These are phyloP conservation scores for Clistopyga incitator DNA, from an alignment of 2,888 invertebrate genomes.

Conservation along the genomic window DNA sequence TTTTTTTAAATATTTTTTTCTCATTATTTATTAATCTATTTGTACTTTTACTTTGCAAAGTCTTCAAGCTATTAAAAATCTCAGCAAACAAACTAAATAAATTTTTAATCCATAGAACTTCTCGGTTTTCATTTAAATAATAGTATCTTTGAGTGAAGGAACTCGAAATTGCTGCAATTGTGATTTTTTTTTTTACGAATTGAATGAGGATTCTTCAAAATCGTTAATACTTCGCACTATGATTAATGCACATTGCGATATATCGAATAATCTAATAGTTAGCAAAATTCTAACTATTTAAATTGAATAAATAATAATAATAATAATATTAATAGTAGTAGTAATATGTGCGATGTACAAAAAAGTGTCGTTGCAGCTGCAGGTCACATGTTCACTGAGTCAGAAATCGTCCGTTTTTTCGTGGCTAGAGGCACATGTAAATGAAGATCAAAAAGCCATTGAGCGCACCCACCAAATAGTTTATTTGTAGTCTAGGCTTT, in stretches of 20 bases:
- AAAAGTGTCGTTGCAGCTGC: conserved; percentile 24
- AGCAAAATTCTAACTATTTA: neutral
- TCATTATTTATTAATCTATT: conserved; percentile 48
- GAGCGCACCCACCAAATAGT: conserved; percentile 77
- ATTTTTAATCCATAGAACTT: conserved; percentile 15
- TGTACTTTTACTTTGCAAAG: conserved; percentile 51
- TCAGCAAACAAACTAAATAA: conserved; percentile 3
- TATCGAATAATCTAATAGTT: conserved; percentile 38
- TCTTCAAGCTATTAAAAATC: conserved; percentile 38
- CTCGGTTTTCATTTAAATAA: conserved; percentile 1
- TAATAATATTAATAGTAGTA: neutral
- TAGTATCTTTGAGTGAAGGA: conserved; percentile 32
- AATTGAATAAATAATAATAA: conserved; percentile 57
- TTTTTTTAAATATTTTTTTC: conserved; percentile 5
- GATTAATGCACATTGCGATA: conserved; percentile 14
- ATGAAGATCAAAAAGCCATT: conserved; percentile 77
- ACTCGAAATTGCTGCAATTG: conserved; percentile 23
- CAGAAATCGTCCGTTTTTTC: neutral
- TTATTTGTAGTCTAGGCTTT: conserved; percentile 73
- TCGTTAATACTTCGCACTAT: conserved; percentile 10
- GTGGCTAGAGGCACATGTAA: conserved; percentile 75
- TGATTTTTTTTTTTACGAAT: conserved; percentile 5
- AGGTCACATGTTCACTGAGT: conserved; percentile 25
- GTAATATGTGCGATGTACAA: conserved; percentile 29
- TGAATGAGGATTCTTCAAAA: conserved; percentile 13